Percentiles rank a stretch among this genome's conserved stretches.
Conservation (phyloP, 2,797 vertebrate genomes). For the Synaphobranchus kaupii region DNA sequence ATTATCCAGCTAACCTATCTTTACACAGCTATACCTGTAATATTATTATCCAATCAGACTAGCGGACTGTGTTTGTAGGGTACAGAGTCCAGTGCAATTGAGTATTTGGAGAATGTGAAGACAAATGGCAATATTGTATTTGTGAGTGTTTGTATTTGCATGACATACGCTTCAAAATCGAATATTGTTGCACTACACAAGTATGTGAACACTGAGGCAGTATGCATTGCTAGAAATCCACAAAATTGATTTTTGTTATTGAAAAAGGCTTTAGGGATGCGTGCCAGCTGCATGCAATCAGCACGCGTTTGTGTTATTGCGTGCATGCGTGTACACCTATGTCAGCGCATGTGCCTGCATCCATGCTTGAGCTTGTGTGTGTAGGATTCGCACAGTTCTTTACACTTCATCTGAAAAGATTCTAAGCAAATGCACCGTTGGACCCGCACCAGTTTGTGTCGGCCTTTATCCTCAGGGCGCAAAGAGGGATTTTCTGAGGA, state of each 20-base stretch:
- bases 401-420: slow-evolving; percentile 67
- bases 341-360: slow-evolving; percentile 60
- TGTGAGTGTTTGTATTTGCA: not conserved
- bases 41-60: not conserved
- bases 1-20: too few species aligned
- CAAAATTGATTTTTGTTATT: not conserved
- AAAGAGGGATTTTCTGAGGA: slow-evolving; percentile 17
- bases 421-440: slow-evolving; percentile 22
- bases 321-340: slow-evolving; percentile 32
- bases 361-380: slow-evolving; percentile 36
- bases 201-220: not conserved
- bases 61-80: not conserved
- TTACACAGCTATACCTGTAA: too few species aligned
- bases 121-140: not conserved
- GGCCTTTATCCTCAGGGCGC: slow-evolving; percentile 7
- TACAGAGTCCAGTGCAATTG: not conserved
- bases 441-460: slow-evolving; percentile 15
- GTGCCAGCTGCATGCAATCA: not conserved
- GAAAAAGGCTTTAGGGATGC: not conserved
- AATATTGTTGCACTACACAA: not conserved
- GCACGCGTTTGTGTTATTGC: not conserved
- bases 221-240: not conserved
- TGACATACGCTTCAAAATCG: not conserved
- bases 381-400: slow-evolving; percentile 50
- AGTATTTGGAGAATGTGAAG: not conserved